phyloP scores from a whole-genome alignment of 2,888 invertebrate genomes.

The Germaria angustata region DNA sequence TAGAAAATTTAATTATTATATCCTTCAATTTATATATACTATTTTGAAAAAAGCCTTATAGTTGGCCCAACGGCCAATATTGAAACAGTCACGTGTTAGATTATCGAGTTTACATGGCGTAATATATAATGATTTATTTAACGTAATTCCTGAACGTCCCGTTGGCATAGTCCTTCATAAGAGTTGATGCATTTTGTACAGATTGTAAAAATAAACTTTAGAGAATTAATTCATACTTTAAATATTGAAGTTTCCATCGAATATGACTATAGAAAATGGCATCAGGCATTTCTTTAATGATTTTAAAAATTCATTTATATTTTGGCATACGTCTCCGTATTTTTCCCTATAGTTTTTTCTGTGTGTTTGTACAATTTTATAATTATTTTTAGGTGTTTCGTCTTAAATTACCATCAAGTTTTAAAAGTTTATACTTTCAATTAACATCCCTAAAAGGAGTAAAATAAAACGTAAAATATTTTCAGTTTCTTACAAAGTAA shows the following conservation, averaged over 20 bases:
- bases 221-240: background rate
- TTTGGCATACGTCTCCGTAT: conserved; percentile 3
- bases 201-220: conserved; percentile 6
- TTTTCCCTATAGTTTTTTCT: background rate
- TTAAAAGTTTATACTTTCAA: background rate
- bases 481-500: too few relatives aligned
- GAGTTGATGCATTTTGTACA: conserved; percentile 21
- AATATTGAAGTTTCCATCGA: conserved; percentile 9
- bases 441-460: background rate
- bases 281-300: conserved; percentile 19
- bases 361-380: conserved; percentile 13
- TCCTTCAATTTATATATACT: conserved; percentile 1
- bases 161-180: conserved; percentile 26
- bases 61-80: conserved; percentile 3
- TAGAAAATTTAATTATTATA: conserved; percentile 28
- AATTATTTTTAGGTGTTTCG: conserved; percentile 5
- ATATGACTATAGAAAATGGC: conserved; percentile 2
- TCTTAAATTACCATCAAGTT: background rate
- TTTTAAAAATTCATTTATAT: conserved; percentile 20
- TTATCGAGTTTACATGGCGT: conserved; percentile 34
- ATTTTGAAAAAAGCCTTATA: conserved; percentile 22
- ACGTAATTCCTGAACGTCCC: conserved; percentile 7
- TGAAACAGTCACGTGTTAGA: conserved; percentile 30
- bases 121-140: conserved; percentile 10
- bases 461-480: too few relatives aligned